Evolutionary conservation across 92 coral and sea anemone species (phyloP), one percentile per base, ranked within the genome.

Genomic region (Paramuricea clavata): DNA sequence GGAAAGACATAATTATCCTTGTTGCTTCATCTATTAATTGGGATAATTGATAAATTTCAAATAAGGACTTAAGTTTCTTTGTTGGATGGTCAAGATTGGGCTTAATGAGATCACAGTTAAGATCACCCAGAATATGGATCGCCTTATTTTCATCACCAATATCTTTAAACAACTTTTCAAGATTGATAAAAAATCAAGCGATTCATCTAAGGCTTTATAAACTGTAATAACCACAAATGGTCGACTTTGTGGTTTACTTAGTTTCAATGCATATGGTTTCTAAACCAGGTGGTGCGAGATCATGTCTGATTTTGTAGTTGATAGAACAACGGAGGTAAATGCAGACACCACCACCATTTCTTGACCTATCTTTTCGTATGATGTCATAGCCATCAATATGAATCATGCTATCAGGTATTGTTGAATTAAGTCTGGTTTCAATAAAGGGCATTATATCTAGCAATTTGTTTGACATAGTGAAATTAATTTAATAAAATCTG

Each of bases 11-110:
- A 26, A 27, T 64, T 64, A 64, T 12, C 31, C 71, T 12, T 25
- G 71, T 64, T 10, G 71, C 71, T 16, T 64, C 34, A 64, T 25
- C 71, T 23, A 64, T 64, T 33, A 64, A 25, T 27, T 64, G 71
- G 27, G 71, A 64, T 64, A 64, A 25, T 68, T 68, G 74, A 68
- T 68, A 68, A 32, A 68, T 28, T 68, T 68, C 39, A 68, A 23
- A 32, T 30, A 68, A 30, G n/a, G 74, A 68, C 25, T 68, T 68
- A 5, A 68, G 17, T 68, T 23, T 68, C 71, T 64, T 64, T 17
- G 71, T 64, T 64, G 71, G 12, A 27, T 64, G 71, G 71, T 17
- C 71, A 64, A 27, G 33, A 64, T 64, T 64, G 27, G 39, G 35
- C 74, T 32, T 68, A 16, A 68, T 23, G 8, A 68, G 39, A 22